Evolutionary conservation across 2,113 vertebrate species (phyloP).

Genomic region (Tricholaema leucomelas): DNA sequence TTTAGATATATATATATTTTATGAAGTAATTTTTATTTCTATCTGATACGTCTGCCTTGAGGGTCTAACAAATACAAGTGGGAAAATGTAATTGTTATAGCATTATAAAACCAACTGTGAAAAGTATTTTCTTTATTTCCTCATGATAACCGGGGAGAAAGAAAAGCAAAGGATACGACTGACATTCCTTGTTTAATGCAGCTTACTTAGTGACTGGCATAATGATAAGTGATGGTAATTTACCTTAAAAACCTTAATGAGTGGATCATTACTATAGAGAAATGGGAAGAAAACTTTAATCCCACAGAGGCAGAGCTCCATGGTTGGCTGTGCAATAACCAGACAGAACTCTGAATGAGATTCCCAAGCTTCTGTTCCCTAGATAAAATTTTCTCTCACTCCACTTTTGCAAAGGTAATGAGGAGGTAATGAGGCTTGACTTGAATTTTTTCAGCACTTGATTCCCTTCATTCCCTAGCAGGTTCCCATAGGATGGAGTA

Average conservation of each 20-base stretch:
- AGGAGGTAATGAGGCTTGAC: conserved; percentile 96
- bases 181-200: conserved; percentile 77
- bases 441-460: conserved; percentile 81
- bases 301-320: conserved; percentile 79
- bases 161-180: conserved; percentile 42
- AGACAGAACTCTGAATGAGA: conserved; percentile 79
- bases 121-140: conserved; percentile 60
- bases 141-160: conserved; percentile 35
- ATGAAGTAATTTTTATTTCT: conserved; percentile 18
- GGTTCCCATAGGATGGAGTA: conserved; percentile 85
- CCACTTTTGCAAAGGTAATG: conserved; percentile 90
- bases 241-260: conserved; percentile 87
- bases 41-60: neutral
- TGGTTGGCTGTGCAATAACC: conserved; percentile 85
- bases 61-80: neutral
- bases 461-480: conserved; percentile 78
- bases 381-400: conserved; percentile 80
- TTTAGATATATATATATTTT: neutral
- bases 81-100: conserved; percentile 13
- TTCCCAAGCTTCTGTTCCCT: conserved; percentile 83
- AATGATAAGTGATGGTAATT: conserved; percentile 78
- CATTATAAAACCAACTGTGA: conserved; percentile 19
- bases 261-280: conserved; percentile 81
- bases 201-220: conserved; percentile 71
- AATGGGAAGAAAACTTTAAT: conserved; percentile 85